Conservation (phyloP, 2,888 invertebrate species). For the Ectropis crepuscularia region DNA sequence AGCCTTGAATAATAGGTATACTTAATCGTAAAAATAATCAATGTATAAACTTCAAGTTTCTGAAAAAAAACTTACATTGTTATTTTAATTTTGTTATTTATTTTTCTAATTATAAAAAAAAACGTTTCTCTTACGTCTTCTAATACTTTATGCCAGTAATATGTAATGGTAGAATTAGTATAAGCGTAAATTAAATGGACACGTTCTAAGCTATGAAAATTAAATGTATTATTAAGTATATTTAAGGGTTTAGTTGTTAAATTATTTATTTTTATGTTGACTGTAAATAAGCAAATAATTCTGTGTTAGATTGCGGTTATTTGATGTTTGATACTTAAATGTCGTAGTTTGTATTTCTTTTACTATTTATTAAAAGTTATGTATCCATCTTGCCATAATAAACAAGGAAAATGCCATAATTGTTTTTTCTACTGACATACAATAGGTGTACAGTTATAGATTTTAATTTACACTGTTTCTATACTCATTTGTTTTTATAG, state of each 20-base stretch:
- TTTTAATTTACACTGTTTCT: constrained; percentile 22
- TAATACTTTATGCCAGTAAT: constrained; percentile 78
- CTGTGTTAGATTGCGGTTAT: constrained; percentile 78
- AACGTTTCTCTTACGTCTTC: constrained; percentile 56
- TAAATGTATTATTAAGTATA: constrained; percentile 76
- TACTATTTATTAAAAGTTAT: constrained; percentile 60
- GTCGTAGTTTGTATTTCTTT: constrained; percentile 59
- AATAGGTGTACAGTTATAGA: constrained; percentile 29
- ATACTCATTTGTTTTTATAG: constrained; percentile 34
- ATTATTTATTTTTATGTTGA: constrained; percentile 85
- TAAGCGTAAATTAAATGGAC: constrained; percentile 28
- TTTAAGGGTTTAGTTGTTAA: constrained; percentile 79
- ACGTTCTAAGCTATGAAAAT: constrained; percentile 41
- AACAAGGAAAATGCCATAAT: constrained; percentile 42
- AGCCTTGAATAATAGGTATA: constrained; percentile 68
- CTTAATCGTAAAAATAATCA: constrained; percentile 42
- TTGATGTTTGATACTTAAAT: constrained; percentile 70
- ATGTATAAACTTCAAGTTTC: constrained; percentile 38
- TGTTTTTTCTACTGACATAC: constrained; percentile 37
- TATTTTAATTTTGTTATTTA: constrained; percentile 77
- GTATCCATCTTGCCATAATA: constrained; percentile 48
- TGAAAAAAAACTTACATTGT: constrained; percentile 42
- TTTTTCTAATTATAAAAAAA: constrained; percentile 75
- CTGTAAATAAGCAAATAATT: constrained; percentile 80
- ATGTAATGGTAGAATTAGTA: constrained; percentile 60